Conservation (phyloP, 2,113 vertebrate genomes). For the Eonycteris spelaea region DNA sequence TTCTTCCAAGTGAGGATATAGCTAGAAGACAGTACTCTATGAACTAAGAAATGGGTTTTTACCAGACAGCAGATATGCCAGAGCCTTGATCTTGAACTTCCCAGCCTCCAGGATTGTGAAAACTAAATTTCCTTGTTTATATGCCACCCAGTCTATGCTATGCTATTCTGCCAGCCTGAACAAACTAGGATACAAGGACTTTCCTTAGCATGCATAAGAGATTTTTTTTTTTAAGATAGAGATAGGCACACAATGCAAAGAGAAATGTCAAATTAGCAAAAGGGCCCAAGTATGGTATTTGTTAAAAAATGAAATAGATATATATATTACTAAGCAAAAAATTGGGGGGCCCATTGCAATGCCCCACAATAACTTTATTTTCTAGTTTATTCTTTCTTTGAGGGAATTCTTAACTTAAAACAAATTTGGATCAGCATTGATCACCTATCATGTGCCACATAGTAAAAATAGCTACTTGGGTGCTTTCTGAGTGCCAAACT, state of each 20-base stretch:
- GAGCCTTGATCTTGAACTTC: neutral
- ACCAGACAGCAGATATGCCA: neutral
- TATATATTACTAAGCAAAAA: neutral
- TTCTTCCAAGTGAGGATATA: neutral
- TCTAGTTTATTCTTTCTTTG: constrained; percentile 10
- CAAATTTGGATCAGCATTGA: neutral
- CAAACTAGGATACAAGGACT: neutral
- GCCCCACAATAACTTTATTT: neutral
- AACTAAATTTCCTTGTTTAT: neutral
- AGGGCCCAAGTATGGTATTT: neutral
- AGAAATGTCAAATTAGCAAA: neutral
- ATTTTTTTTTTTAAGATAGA: neutral
- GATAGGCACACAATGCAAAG: neutral
- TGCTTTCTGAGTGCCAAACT: neutral
- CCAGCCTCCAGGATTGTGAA: neutral
- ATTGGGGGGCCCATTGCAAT: neutral
- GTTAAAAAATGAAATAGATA: constrained; percentile 1
- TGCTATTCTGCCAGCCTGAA: neutral
- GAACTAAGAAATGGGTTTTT: neutral
- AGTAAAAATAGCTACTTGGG: neutral
- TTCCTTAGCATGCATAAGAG: neutral
- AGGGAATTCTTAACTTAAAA: neutral
- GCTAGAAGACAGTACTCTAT: neutral
- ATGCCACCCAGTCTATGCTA: neutral
- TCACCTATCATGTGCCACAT: neutral